These are phyloP conservation scores for Clytia hemisphaerica DNA, from an alignment of 30 jellyfish, hydroid and myxozoan genomes.

Conservation along the genomic window DNA sequence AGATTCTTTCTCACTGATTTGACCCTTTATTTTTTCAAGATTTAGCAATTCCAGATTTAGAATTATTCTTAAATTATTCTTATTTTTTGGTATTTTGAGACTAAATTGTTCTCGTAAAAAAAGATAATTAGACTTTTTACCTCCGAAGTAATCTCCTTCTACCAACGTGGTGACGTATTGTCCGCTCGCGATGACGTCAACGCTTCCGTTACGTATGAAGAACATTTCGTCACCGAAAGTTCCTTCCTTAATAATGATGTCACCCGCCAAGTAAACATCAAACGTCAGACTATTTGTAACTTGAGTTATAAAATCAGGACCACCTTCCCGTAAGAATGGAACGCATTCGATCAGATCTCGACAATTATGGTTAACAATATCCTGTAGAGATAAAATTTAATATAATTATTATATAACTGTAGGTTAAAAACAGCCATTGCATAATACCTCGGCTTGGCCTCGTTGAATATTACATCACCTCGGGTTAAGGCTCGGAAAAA, in stretches of 20 bases:
- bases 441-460: no score
- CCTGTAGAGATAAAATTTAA: slow-evolving; percentile 27
- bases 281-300: slow-evolving; percentile 59
- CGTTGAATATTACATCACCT: no score
- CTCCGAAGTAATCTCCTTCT: slow-evolving; percentile 94
- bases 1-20: no score
- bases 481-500: no score
- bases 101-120: background rate
- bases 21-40: no score
- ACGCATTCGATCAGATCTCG: slow-evolving; percentile 82
- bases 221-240: slow-evolving; percentile 83
- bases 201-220: slow-evolving; percentile 82
- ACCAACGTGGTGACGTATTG: slow-evolving; percentile 50
- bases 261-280: slow-evolving; percentile 88
- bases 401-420: no score
- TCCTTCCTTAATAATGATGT: slow-evolving; percentile 81
- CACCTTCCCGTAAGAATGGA: slow-evolving; percentile 81
- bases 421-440: no score
- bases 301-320: slow-evolving; percentile 51
- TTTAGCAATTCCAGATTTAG: no score
- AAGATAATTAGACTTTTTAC: slow-evolving; percentile 15
- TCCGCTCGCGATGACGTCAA: slow-evolving; percentile 57
- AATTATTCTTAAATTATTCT: no score
- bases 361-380: slow-evolving; percentile 85
- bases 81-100: no score